Evolutionary conservation across 2,888 invertebrate species (phyloP).

Genomic region (Germaria angustata): DNA sequence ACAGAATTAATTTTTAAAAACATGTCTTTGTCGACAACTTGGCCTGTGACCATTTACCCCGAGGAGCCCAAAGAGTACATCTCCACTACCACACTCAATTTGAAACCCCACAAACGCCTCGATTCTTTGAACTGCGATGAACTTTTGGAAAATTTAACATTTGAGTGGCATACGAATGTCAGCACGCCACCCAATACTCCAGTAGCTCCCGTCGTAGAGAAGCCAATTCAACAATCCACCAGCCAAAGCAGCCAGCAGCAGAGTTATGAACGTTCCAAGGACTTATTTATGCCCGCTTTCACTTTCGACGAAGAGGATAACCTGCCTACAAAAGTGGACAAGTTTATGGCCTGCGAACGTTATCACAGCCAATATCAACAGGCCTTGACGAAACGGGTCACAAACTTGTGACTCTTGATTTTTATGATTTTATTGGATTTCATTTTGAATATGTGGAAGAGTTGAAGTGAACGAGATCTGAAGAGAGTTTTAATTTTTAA

Average conservation of each 20-base stretch:
- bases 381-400: slow-evolving; percentile 49
- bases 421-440: slow-evolving; percentile 35
- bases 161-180: slow-evolving; percentile 68
- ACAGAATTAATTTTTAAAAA: not conserved
- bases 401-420: slow-evolving; percentile 51
- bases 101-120: slow-evolving; percentile 52
- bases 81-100: slow-evolving; percentile 55
- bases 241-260: slow-evolving; percentile 13
- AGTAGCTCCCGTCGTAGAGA: slow-evolving; percentile 21
- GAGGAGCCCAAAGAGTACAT: slow-evolving; percentile 65
- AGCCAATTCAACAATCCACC: slow-evolving; percentile 7
- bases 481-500: slow-evolving; percentile 16
- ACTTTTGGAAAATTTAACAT: slow-evolving; percentile 43
- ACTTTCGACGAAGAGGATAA: slow-evolving; percentile 63
- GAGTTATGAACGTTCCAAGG: slow-evolving; percentile 24
- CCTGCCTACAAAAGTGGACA: slow-evolving; percentile 70
- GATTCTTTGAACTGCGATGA: not conserved
- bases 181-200: slow-evolving; percentile 64
- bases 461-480: not conserved
- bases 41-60: slow-evolving; percentile 37
- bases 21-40: slow-evolving; percentile 60
- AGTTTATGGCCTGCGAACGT: slow-evolving; percentile 74
- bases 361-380: slow-evolving; percentile 69
- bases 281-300: slow-evolving; percentile 56
- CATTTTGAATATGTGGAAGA: slow-evolving; percentile 16